These are phyloP conservation scores for Drosophila kanapiae DNA, from an alignment of 1,140 invertebrate genomes.

Conservation along the genomic window DNA sequence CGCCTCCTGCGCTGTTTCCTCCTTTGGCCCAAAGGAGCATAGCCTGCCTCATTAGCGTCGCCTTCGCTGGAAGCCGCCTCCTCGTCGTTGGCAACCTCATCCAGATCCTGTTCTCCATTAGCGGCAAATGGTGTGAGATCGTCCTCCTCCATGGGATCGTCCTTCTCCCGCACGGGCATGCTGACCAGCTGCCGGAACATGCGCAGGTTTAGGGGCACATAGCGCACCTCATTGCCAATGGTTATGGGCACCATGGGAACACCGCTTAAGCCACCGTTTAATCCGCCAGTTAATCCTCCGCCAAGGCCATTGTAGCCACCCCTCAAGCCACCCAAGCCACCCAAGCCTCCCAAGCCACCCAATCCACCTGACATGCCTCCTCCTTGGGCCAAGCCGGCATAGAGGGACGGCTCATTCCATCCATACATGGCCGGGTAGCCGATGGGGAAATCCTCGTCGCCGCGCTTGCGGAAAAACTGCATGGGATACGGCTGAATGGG, in stretches of 20 bases:
- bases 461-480: constrained; percentile 46
- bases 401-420: constrained; percentile 22
- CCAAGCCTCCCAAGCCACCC: background rate
- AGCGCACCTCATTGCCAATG: constrained; percentile 63
- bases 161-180: constrained; percentile 25
- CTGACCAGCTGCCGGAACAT: constrained; percentile 53
- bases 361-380: background rate
- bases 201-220: constrained; percentile 62
- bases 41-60: background rate
- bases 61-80: background rate
- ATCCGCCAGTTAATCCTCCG: background rate
- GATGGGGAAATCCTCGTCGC: constrained; percentile 15
- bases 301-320: constrained; percentile 1
- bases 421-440: constrained; percentile 32
- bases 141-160: constrained; percentile 33
- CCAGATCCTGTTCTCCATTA: background rate
- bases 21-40: background rate
- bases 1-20: background rate
- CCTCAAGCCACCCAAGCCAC: background rate
- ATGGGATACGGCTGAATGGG: constrained; percentile 8
- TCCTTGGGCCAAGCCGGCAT: constrained; percentile 7
- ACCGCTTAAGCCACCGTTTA: background rate
- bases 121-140: background rate
- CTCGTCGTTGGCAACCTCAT: background rate
- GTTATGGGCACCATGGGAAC: constrained; percentile 64